Evolutionary conservation across 2,113 vertebrate genomes (phyloP).

Genomic region (Labeo catla): DNA sequence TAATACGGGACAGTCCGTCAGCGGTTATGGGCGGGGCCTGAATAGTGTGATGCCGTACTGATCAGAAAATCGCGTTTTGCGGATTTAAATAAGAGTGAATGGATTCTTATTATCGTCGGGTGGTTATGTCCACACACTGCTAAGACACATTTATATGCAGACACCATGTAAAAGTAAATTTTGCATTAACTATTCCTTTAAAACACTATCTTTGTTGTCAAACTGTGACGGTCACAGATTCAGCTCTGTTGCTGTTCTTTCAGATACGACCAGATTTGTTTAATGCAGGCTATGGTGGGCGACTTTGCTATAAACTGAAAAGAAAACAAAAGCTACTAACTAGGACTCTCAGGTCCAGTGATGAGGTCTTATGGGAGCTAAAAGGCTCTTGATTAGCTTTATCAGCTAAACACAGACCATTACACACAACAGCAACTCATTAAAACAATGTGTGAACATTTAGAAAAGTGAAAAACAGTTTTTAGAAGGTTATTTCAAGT

Average conservation of each 20-base stretch:
- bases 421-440: slow-evolving; percentile 31
- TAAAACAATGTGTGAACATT: slow-evolving; percentile 31
- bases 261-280: slow-evolving; percentile 9
- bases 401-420: slow-evolving; percentile 38
- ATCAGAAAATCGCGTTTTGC: no score
- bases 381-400: slow-evolving; percentile 29
- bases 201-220: background rate
- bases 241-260: background rate
- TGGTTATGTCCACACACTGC: no score
- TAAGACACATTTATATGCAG: no score
- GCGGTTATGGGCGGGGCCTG: no score
- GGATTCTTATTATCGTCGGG: no score
- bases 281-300: background rate
- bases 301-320: slow-evolving; percentile 23
- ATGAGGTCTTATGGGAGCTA: slow-evolving; percentile 19
- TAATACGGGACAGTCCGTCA: no score
- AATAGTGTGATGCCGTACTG: no score
- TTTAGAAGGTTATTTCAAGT: slow-evolving; percentile 21
- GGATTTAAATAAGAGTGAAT: no score
- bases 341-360: slow-evolving; percentile 14
- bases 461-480: background rate
- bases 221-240: background rate
- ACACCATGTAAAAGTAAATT: no score
- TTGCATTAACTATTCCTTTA: background rate
- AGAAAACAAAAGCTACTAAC: background rate